Conservation (phyloP, 2,888 invertebrate species). For the Tetranychus truncatus region DNA sequence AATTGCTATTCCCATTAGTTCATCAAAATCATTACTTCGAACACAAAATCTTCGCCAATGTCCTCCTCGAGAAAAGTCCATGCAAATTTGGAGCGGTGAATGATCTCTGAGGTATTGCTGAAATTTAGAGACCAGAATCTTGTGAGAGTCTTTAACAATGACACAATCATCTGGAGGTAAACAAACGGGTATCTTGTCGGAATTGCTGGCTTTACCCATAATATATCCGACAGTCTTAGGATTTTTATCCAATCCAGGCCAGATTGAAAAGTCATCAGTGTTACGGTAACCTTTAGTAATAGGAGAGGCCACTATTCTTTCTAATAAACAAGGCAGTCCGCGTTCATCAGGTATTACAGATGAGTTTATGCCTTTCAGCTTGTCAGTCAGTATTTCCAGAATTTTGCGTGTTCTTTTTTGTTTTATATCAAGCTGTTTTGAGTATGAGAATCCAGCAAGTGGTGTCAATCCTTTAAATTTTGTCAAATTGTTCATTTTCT, state of each 20-base stretch:
- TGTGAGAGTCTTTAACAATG: constrained; percentile 31
- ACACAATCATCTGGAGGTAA: constrained; percentile 30
- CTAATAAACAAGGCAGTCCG: constrained; percentile 27
- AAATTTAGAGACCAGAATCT: constrained; percentile 30
- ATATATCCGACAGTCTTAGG: constrained; percentile 34
- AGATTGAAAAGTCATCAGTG: constrained; percentile 34
- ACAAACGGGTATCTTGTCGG: constrained; percentile 27
- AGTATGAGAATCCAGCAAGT: constrained; percentile 29
- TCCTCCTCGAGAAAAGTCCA: constrained; percentile 35
- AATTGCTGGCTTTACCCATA: constrained; percentile 28
- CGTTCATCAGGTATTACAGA: constrained; percentile 18
- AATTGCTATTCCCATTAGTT: constrained; percentile 35
- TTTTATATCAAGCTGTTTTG: constrained; percentile 29
- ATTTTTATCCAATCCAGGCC: constrained; percentile 32
- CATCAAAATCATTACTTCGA: constrained; percentile 34
- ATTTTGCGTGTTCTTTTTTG: constrained; percentile 18
- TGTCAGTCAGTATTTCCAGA: constrained; percentile 22
- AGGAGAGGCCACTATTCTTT: constrained; percentile 30
- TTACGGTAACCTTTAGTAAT: constrained; percentile 32
- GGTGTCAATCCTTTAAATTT: not conserved
- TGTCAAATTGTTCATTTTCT: not conserved
- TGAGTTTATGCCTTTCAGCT: constrained; percentile 16
- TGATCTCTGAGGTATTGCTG: constrained; percentile 33
- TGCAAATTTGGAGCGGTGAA: constrained; percentile 31
- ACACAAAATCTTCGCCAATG: constrained; percentile 40